Conservation (phyloP, 2,888 invertebrate species). For the Periphyllus acericola region DNA sequence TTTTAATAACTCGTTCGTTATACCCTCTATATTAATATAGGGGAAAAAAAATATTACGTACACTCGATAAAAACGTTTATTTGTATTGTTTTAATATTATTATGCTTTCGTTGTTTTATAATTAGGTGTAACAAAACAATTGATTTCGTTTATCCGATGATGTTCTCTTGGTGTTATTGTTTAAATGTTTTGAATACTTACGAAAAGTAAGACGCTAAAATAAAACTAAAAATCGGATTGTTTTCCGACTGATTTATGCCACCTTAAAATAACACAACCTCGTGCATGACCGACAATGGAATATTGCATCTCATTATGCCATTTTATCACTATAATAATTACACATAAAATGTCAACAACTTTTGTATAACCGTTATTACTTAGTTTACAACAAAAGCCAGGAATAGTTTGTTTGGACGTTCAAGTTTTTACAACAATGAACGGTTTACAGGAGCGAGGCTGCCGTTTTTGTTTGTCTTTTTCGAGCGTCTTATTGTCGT, state of each 20-base stretch:
- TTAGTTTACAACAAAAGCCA: slow-evolving; percentile 10
- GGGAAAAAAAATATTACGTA: no score
- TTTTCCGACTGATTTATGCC: not conserved
- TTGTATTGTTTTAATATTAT: no score
- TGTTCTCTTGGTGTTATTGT: no score
- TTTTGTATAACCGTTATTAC: slow-evolving; percentile 33
- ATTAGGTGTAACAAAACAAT: no score
- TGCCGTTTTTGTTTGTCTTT: slow-evolving; percentile 15
- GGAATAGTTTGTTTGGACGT: slow-evolving; percentile 12
- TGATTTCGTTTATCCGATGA: no score
- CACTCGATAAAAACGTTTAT: no score
- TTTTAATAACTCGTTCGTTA: no score
- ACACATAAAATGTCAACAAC: slow-evolving; percentile 35
- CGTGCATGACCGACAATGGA: not conserved
- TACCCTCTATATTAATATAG: no score
- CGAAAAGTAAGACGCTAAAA: no score
- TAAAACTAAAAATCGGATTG: no score
- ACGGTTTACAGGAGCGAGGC: not conserved
- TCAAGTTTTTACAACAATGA: slow-evolving; percentile 37
- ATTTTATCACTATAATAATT: slow-evolving; percentile 13
- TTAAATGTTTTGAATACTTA: no score
- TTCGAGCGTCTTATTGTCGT: not conserved
- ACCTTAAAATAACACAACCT: not conserved
- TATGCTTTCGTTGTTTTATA: no score
- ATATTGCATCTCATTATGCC: slow-evolving; percentile 5